Percentiles rank a stretch among this genome's conserved stretches.
phyloP scores from a whole-genome alignment of 2,888 invertebrate species.

The Scotopteryx bipunctaria region DNA sequence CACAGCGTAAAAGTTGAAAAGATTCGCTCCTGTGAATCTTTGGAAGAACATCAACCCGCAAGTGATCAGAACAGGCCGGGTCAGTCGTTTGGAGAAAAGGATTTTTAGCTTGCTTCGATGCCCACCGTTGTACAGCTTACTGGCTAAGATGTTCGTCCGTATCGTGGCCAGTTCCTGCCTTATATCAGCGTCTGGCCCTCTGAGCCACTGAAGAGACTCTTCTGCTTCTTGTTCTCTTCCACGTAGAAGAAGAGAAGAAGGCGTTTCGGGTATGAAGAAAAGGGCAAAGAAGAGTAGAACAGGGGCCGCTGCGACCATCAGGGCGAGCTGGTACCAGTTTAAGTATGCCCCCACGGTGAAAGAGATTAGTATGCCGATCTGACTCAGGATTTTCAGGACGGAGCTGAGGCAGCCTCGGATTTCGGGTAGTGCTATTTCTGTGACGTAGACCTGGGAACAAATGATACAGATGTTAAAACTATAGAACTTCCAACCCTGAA shows the following conservation, averaged over 20 bases:
- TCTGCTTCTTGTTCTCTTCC: slow-evolving; percentile 90
- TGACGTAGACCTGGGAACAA: slow-evolving; percentile 90
- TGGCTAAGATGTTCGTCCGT: slow-evolving; percentile 86
- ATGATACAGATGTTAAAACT: slow-evolving; percentile 25
- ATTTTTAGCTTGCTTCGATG: slow-evolving; percentile 63
- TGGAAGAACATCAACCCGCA: slow-evolving; percentile 95
- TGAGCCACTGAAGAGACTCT: slow-evolving; percentile 89
- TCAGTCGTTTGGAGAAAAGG: slow-evolving; percentile 70
- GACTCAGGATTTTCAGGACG: slow-evolving; percentile 92
- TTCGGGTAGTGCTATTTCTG: slow-evolving; percentile 94
- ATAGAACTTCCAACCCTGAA: too few relatives aligned
- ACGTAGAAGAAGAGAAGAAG: slow-evolving; percentile 89
- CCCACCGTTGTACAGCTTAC: slow-evolving; percentile 65
- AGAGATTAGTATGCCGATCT: slow-evolving; percentile 92
- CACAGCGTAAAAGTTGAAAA: slow-evolving; percentile 93
- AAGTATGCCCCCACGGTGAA: slow-evolving; percentile 92
- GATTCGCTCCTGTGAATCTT: slow-evolving; percentile 91
- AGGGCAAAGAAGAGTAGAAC: slow-evolving; percentile 89
- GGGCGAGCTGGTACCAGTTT: slow-evolving; percentile 92
- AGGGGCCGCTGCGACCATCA: slow-evolving; percentile 90
- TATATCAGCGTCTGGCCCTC: slow-evolving; percentile 90
- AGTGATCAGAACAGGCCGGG: slow-evolving; percentile 90
- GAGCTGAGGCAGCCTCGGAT: slow-evolving; percentile 94
- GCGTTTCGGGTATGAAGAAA: slow-evolving; percentile 93
- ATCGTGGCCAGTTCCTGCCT: slow-evolving; percentile 88